Base-by-base conservation (phyloP, 2,113 vertebrate genomes). In the Piaya cayana region DNA sequence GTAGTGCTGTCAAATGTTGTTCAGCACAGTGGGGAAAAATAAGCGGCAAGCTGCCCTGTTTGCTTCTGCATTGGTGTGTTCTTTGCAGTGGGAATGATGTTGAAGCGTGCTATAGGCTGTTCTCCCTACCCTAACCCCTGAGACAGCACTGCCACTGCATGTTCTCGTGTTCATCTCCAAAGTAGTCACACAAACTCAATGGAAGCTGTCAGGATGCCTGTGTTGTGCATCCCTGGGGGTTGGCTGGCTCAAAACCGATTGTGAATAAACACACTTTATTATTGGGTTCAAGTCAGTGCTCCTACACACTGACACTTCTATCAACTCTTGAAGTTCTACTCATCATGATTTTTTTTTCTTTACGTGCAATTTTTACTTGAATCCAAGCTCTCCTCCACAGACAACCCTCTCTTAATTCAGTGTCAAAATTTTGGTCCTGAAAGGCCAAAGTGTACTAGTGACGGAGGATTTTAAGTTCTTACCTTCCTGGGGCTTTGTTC, bases 51-150 rank as follows among this genome's bases (percentile, higher is more conserved):
- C 36, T 69, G 39, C 39, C 21, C 36, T 69, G 36, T 36, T 18
- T 68, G 5, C 63, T 82, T 65, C n/a, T 65, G 45, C 25, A 15
- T 20, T 82, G 42, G 23, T 50, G 20, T 1, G 5, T 67, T 90
- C 59, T 65, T 69, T 90, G n/a, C 30, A 39, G 30, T 45, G 50
- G 49, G 59, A 63, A 59, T 45, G 49, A 76, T 91, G 75, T 25
- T 69, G 45, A n/a, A 87, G 62, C 15, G 21, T 69, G n/a, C 19
- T 62, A 0, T 19, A 55, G 55, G 9, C 76, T 87, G 26, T 80
- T 22, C 64, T 70, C 34, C 34, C n/a, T 17, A 34, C 9, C 22
- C 26, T 9, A 30, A 3, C 5, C 39, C 21, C 42, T 0, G 0
- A 63, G 37, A 43, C 26, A n/a, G 15, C 52, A 5, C 32, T 72